These are phyloP conservation scores for Chymomyza amoena DNA, from an alignment of 2,888 invertebrate species.

Conservation along the genomic window DNA sequence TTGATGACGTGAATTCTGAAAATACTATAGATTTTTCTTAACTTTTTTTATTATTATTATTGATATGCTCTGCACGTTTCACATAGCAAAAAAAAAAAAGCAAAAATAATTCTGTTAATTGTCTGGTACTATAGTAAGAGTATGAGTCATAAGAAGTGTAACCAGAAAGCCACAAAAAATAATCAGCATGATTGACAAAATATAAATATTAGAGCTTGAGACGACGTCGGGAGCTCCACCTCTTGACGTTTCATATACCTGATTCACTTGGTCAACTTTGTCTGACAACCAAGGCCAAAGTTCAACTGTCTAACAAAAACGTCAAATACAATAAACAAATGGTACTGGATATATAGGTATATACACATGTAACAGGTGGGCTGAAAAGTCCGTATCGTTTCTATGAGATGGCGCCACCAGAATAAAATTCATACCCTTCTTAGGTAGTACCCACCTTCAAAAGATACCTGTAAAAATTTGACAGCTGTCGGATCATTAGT, in stretches of 20 bases:
- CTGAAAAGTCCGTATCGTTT: too few relatives aligned
- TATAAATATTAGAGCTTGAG: neutral
- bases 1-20: neutral
- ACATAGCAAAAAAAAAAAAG: constrained; percentile 4
- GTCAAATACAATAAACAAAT: neutral
- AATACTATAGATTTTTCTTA: neutral
- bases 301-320: neutral
- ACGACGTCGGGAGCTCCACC: neutral
- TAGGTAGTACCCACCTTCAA: too few relatives aligned
- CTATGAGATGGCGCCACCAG: too few relatives aligned
- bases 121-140: constrained; percentile 37
- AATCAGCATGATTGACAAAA: neutral
- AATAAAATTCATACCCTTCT: too few relatives aligned
- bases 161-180: neutral
- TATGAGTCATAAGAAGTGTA: constrained; percentile 42
- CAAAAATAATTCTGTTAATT: constrained; percentile 61
- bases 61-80: constrained; percentile 53
- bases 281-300: neutral
- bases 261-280: neutral
- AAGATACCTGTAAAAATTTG: too few relatives aligned
- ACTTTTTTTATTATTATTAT: constrained; percentile 5
- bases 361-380: too few relatives aligned
- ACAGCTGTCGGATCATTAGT: too few relatives aligned
- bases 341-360: neutral
- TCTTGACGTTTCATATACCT: neutral